A percentile compares a stretch with the other conserved stretches of the same genome.
phyloP scores from a whole-genome alignment of 2,113 vertebrate species.

The Sphyrna mokarran region DNA sequence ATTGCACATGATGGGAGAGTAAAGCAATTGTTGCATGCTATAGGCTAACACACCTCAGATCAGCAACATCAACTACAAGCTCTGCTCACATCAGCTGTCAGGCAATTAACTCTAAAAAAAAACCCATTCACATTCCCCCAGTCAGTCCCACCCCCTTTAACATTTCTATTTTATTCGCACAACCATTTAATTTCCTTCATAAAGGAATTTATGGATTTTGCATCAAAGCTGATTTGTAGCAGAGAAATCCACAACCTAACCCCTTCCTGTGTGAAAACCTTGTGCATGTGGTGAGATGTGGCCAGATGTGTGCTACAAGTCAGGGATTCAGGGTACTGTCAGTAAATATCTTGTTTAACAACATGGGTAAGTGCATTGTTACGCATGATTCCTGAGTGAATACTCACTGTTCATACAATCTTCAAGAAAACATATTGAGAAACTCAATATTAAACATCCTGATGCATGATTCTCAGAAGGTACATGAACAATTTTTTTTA shows the following conservation, averaged over 20 bases:
- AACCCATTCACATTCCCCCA: neutral
- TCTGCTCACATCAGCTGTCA: neutral
- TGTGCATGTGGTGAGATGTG: neutral
- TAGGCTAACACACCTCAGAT: neutral
- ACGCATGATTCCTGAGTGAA: neutral
- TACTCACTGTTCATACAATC: neutral
- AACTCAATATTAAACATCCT: neutral
- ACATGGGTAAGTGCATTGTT: neutral
- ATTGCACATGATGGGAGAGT: neutral
- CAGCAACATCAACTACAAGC: neutral
- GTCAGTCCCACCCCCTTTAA: neutral
- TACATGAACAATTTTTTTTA: neutral
- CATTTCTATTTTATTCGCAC: neutral
- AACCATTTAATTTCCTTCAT: neutral
- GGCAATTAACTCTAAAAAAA: neutral
- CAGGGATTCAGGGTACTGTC: neutral
- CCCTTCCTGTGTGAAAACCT: neutral
- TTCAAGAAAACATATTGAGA: neutral
- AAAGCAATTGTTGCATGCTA: neutral
- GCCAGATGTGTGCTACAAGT: neutral
- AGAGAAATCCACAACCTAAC: neutral
- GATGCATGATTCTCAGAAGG: neutral
- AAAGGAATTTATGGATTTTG: neutral
- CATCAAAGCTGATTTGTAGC: neutral
- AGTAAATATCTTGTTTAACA: neutral